Evolutionary conservation across 2,888 invertebrate genomes (phyloP).

Genomic region (Rhagium mordax): DNA sequence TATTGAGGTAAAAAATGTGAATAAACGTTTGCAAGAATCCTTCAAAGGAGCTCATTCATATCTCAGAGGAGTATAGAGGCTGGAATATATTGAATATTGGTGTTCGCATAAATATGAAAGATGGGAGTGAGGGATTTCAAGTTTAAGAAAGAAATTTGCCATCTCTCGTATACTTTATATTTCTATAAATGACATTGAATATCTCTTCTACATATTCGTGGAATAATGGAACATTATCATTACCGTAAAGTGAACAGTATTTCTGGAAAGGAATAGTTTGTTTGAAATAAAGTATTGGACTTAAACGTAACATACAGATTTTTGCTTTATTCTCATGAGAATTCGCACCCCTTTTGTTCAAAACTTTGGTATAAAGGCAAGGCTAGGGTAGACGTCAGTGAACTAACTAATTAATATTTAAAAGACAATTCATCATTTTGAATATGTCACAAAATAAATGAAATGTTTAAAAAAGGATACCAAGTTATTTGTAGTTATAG

Average conservation of each 20-base stretch:
- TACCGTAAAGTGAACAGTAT: not conserved
- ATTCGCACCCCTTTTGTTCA: too few relatives aligned
- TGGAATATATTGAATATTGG: conserved; percentile 42
- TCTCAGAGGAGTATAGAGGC: conserved; percentile 26
- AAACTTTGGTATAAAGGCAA: too few relatives aligned
- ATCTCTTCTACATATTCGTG: conserved; percentile 5
- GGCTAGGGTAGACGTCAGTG: too few relatives aligned
- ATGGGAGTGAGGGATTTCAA: conserved; percentile 28
- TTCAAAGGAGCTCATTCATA: conserved; percentile 34
- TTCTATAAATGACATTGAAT: conserved; percentile 31
- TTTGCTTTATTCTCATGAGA: not conserved
- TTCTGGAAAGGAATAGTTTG: not conserved
- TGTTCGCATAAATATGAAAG: conserved; percentile 37
- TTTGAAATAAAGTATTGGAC: not conserved
- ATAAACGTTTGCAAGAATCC: conserved; percentile 30
- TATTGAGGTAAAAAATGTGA: conserved; percentile 37
- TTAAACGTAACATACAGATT: not conserved
- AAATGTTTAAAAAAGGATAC: too few relatives aligned
- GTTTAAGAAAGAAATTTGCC: conserved; percentile 33
- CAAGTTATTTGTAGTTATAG: too few relatives aligned
- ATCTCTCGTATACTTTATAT: conserved; percentile 27
- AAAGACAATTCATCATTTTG: too few relatives aligned
- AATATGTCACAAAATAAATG: too few relatives aligned
- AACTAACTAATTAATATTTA: too few relatives aligned
- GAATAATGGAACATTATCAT: conserved; percentile 20